Conservation (phyloP, 2,797 vertebrate species). For the Pangasius djambal region DNA sequence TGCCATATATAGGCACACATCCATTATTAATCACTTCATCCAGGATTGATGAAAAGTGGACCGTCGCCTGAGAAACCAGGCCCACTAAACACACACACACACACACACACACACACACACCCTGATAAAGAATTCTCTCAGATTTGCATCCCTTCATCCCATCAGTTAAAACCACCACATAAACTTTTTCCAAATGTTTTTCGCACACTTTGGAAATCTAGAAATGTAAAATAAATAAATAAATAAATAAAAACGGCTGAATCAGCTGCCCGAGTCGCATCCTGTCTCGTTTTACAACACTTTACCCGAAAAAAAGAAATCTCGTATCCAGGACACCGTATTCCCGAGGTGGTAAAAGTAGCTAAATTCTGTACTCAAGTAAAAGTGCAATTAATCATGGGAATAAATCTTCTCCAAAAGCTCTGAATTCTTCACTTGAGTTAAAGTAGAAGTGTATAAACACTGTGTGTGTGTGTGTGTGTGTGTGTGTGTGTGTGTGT, state of each 20-base stretch:
- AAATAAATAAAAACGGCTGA: neutral
- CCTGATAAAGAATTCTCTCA: constrained; percentile 2
- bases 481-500: neutral
- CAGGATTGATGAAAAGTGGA: constrained; percentile 60
- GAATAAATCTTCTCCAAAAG: neutral
- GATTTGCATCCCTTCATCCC: neutral
- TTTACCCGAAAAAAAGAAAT: neutral
- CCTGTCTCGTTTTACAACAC: neutral
- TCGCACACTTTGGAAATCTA: neutral
- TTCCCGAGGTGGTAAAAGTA: neutral
- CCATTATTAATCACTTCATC: constrained; percentile 63
- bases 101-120: constrained; percentile 11
- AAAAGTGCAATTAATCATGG: neutral
- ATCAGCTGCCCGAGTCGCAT: neutral
- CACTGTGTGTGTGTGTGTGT: neutral
- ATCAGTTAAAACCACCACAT: neutral
- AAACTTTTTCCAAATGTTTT: constrained; percentile 4
- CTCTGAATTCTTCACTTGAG: neutral
- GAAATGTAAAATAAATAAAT: neutral
- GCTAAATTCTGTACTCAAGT: neutral
- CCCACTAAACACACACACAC: constrained; percentile 36
- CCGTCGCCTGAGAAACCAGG: constrained; percentile 52
- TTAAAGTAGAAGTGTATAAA: neutral
- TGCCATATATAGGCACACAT: constrained; percentile 61
- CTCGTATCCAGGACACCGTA: neutral